Conservation (phyloP, 2,797 vertebrate genomes). For the Pitangus sulphuratus region DNA sequence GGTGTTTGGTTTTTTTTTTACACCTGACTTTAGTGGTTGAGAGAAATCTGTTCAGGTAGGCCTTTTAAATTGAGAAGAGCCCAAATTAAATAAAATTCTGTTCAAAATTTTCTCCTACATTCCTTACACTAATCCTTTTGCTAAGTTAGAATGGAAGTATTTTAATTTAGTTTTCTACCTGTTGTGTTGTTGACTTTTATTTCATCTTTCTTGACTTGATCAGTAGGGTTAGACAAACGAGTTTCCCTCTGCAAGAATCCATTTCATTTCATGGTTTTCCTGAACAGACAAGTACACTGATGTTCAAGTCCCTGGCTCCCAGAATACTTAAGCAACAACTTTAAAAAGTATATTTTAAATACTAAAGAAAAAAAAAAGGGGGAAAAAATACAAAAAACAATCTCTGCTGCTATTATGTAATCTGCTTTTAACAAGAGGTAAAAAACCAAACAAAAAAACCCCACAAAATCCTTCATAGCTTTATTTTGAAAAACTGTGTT, state of each 20-base stretch:
- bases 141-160: background rate
- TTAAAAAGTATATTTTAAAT: background rate
- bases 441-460: accelerated
- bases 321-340: background rate
- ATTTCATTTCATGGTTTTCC: background rate
- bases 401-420: background rate
- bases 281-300: background rate
- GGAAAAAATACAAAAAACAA: background rate
- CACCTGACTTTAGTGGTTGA: background rate
- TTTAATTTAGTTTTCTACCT: background rate
- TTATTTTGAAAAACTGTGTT: background rate
- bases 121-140: background rate
- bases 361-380: accelerated
- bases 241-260: background rate
- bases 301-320: background rate
- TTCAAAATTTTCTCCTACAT: background rate
- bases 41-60: background rate
- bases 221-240: background rate
- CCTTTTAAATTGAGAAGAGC: background rate
- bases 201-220: background rate
- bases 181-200: background rate
- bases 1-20: background rate
- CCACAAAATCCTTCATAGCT: background rate
- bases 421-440: background rate
- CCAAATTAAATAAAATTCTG: background rate